Percentiles rank a stretch among this genome's conserved stretches.
phyloP scores from a whole-genome alignment of 2,113 vertebrate genomes.

The Paratilapia polleni region DNA sequence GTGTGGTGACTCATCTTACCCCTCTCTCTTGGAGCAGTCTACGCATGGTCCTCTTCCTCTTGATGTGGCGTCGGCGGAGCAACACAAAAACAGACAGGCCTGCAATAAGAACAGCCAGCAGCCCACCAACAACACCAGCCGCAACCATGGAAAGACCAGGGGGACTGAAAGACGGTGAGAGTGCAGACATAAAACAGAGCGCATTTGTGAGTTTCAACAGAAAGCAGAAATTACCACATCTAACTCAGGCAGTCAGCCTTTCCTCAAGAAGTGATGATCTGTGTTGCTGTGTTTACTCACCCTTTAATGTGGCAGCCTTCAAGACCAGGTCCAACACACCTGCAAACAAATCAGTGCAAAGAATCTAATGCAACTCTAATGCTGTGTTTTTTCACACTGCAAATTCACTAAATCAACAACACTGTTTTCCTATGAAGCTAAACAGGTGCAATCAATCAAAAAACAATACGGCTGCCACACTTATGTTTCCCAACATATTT shows the following conservation, averaged over 20 bases:
- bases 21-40: conserved; percentile 93
- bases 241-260: neutral
- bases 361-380: neutral
- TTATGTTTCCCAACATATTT: neutral
- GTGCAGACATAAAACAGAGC: conserved; percentile 6
- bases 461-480: neutral
- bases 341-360: conserved; percentile 45
- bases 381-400: neutral
- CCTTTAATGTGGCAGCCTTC: conserved; percentile 72
- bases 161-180: conserved; percentile 54
- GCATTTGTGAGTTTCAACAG: conserved; percentile 1
- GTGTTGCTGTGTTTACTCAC: conserved; percentile 46
- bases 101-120: conserved; percentile 85
- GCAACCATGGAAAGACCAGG: conserved; percentile 87
- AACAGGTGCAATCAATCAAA: neutral
- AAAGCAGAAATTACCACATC: neutral
- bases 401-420: neutral
- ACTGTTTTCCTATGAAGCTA: neutral
- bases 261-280: neutral
- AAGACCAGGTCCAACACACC: conserved; percentile 73
- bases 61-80: conserved; percentile 89
- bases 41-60: conserved; percentile 91
- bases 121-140: conserved; percentile 88
- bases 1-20: conserved; percentile 68
- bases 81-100: conserved; percentile 85